Conservation (phyloP, 2,113 vertebrate species). For the Dasyprocta punctata region DNA sequence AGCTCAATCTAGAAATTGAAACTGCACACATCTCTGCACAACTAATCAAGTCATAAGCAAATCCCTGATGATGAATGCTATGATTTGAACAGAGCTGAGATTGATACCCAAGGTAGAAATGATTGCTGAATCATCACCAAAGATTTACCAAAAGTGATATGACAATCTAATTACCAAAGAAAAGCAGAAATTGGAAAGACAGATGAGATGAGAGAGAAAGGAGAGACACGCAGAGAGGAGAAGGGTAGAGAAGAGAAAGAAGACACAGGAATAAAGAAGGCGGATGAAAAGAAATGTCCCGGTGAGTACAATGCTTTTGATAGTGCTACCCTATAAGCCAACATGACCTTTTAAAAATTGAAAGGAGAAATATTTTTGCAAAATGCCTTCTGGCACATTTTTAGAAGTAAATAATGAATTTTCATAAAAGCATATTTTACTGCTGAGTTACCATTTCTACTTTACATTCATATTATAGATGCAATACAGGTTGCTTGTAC, state of each 20-base stretch:
- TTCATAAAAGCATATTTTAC: background rate
- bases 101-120: background rate
- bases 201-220: accelerated
- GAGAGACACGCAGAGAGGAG: background rate
- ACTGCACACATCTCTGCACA: background rate
- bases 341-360: background rate
- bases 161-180: background rate
- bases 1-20: background rate
- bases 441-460: background rate
- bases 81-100: background rate
- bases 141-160: background rate
- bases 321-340: background rate
- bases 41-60: constrained; percentile 9
- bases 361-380: background rate
- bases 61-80: background rate
- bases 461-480: constrained; percentile 32
- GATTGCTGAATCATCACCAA: background rate
- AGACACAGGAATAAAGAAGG: background rate
- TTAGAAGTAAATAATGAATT: background rate
- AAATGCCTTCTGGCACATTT: background rate
- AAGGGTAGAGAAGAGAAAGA: too few species aligned
- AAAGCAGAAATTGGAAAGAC: background rate
- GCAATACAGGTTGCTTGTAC: background rate
- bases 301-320: background rate
- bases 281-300: background rate